phyloP scores from a whole-genome alignment of 1,140 invertebrate genomes.

The Cardiocondyla obscurior region DNA sequence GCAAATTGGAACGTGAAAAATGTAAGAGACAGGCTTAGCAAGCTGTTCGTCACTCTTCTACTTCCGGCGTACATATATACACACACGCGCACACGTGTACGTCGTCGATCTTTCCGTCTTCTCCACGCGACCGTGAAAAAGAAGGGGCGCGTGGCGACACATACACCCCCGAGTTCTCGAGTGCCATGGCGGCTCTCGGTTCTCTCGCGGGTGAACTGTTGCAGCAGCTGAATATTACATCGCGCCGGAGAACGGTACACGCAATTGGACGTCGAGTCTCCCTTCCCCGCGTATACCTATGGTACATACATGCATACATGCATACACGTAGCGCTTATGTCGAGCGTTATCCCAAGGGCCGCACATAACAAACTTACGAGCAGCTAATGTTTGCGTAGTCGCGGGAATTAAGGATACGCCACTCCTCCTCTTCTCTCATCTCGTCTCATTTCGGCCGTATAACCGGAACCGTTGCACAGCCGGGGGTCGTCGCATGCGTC shows the following conservation, averaged over 20 bases:
- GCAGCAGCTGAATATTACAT: constrained; percentile 49
- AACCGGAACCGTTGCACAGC: background rate
- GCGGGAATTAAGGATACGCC: constrained; percentile 49
- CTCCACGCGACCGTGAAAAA: constrained; percentile 17
- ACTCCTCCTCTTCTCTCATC: background rate
- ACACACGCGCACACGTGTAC: background rate
- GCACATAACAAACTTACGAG: constrained; percentile 36
- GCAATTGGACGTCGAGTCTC: constrained; percentile 45
- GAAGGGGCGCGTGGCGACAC: constrained; percentile 4
- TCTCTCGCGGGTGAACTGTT: constrained; percentile 17
- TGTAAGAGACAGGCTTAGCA: constrained; percentile 45
- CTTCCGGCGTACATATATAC: background rate
- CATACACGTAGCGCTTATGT: background rate
- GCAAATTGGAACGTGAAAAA: constrained; percentile 51
- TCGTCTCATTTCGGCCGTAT: background rate
- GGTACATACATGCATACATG: background rate
- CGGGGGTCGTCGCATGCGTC: background rate
- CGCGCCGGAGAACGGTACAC: constrained; percentile 8
- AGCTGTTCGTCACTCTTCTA: constrained; percentile 6
- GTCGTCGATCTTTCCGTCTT: background rate
- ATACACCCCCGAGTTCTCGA: background rate
- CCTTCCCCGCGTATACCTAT: too few relatives aligned
- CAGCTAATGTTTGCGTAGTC: constrained; percentile 47
- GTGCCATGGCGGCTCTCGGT: background rate
- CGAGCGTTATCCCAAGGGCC: constrained; percentile 40